These are phyloP conservation scores for Procavia capensis DNA, from an alignment of 2,113 vertebrate species.

Conservation along the genomic window DNA sequence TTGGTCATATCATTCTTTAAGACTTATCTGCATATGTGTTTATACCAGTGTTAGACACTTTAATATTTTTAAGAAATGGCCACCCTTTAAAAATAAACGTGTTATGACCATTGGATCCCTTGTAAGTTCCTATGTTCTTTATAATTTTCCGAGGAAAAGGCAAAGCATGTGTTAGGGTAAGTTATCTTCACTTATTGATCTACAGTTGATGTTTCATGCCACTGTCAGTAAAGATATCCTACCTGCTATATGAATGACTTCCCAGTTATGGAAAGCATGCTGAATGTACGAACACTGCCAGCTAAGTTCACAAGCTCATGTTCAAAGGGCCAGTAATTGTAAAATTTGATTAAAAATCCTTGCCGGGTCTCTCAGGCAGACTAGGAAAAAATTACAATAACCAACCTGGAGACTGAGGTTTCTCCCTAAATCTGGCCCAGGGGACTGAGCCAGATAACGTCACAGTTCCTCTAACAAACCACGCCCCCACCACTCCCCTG, in stretches of 20 bases:
- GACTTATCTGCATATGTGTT: neutral
- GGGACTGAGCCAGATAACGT: no score
- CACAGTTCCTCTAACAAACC: no score
- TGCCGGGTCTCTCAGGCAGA: no score
- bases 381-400: no score
- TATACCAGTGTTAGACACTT: neutral
- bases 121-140: neutral
- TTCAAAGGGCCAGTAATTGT: no score
- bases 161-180: neutral
- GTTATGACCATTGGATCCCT: neutral
- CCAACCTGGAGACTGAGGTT: no score
- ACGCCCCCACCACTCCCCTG: no score
- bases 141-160: neutral
- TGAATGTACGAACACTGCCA: neutral
- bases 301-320: no score
- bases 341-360: no score
- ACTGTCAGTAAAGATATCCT: neutral
- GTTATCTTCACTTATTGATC: neutral
- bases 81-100: neutral
- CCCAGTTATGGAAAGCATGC: neutral
- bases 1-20: neutral
- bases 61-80: neutral
- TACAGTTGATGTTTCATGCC: neutral
- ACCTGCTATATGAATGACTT: neutral
- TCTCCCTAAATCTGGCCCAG: no score